Conservation (phyloP, 2,113 vertebrate species). For the Athene cunicularia region DNA sequence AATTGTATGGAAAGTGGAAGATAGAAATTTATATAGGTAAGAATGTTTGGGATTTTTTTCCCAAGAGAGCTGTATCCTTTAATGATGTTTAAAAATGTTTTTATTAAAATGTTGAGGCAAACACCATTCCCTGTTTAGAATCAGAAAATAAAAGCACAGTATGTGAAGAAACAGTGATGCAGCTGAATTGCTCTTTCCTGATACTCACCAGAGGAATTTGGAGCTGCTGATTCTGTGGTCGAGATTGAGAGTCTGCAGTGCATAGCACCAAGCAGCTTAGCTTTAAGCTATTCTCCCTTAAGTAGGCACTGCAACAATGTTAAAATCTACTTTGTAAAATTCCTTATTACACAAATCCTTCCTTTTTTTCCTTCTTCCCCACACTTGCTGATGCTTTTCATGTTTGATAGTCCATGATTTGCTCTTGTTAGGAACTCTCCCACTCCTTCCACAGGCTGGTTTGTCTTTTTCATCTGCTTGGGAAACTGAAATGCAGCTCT, state of each 20-base stretch:
- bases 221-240: background rate
- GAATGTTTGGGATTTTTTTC: background rate
- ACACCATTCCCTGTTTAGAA: background rate
- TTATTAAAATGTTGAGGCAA: background rate
- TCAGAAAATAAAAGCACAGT: background rate
- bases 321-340: background rate
- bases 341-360: background rate
- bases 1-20: background rate
- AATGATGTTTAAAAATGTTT: background rate
- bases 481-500: background rate
- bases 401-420: background rate
- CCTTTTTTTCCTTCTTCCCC: background rate
- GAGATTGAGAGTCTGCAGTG: background rate
- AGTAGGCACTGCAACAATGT: background rate
- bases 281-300: background rate
- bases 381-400: background rate
- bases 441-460: background rate
- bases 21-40: background rate
- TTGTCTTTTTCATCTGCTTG: background rate
- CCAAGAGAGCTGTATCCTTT: background rate
- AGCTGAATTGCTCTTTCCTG: background rate
- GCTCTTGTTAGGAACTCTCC: background rate
- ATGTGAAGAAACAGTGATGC: background rate
- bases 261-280: background rate
- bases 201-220: background rate